Conservation (phyloP, 2,888 invertebrate genomes). For the Balanococcus diminutus region DNA sequence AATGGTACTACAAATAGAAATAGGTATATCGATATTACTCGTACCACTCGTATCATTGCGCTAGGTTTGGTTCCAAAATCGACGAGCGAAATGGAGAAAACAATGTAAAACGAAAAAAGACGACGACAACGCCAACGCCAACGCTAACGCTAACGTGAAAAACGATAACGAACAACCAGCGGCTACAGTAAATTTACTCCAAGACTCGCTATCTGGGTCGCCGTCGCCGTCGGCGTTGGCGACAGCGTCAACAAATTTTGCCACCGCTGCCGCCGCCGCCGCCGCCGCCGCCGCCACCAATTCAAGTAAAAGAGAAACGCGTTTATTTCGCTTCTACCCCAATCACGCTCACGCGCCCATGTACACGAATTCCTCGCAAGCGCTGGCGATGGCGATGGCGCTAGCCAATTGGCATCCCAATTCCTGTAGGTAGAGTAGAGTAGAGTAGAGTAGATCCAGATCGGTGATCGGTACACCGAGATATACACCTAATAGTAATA, state of each 20-base stretch:
- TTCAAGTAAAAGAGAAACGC: background rate
- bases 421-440: no score
- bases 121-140: constrained; percentile 81
- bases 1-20: no score
- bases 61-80: constrained; percentile 98
- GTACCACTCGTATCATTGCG: no score
- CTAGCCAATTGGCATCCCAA: no score
- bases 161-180: background rate
- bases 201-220: constrained; percentile 41
- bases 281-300: constrained; percentile 54
- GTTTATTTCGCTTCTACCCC: background rate
- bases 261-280: constrained; percentile 51
- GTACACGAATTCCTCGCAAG: background rate
- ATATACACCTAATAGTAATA: no score
- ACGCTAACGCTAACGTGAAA: background rate
- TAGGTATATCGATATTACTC: no score
- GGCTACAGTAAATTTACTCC: background rate
- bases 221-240: no score
- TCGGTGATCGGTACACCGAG: no score
- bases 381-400: background rate
- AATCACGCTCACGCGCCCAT: background rate
- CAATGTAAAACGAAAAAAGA: constrained; percentile 67
- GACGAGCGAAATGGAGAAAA: constrained; percentile 98
- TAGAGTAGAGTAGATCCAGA: no score
- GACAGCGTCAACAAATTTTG: no score